phyloP scores from a whole-genome alignment of 2,113 vertebrate genomes.

The Nycticebus coucang region DNA sequence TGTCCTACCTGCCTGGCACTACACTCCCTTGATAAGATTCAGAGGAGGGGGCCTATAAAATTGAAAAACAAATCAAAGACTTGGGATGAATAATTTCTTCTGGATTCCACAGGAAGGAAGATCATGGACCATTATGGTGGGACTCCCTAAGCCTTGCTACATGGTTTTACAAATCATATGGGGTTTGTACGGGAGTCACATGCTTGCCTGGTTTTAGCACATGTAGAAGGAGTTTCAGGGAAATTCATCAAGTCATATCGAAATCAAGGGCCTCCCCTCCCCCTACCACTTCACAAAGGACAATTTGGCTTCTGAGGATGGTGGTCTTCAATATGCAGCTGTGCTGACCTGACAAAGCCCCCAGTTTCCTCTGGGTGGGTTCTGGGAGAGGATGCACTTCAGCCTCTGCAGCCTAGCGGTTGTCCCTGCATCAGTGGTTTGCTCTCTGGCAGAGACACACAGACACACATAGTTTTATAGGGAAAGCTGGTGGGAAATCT shows the following conservation, averaged over 20 bases:
- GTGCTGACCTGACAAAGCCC: not conserved
- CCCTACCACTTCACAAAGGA: slow-evolving; percentile 3
- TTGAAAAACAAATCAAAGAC: slow-evolving; percentile 31
- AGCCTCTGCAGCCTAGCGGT: not conserved
- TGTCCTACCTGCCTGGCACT: not conserved
- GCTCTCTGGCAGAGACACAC: not conserved
- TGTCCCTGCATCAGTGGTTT: not conserved
- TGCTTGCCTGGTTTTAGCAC: not conserved
- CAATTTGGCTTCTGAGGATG: slow-evolving; percentile 37
- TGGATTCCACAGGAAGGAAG: not conserved
- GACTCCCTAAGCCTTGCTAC: not conserved
- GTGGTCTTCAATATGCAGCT: not conserved
- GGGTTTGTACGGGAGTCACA: not conserved
- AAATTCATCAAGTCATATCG: not conserved
- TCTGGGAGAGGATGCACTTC: not conserved
- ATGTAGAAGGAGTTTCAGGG: not conserved
- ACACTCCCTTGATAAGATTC: not conserved
- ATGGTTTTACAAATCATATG: not conserved
- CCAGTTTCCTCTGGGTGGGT: not conserved
- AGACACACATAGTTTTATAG: not conserved
- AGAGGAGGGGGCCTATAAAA: not conserved
- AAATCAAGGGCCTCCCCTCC: not conserved
- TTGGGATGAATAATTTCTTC: not conserved
- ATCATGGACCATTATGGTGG: not conserved
- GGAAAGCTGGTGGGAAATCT: slow-evolving; percentile 27